These are phyloP conservation scores for Sphenopsis melanotis DNA, from an alignment of 2,797 vertebrate genomes.

Conservation along the genomic window DNA sequence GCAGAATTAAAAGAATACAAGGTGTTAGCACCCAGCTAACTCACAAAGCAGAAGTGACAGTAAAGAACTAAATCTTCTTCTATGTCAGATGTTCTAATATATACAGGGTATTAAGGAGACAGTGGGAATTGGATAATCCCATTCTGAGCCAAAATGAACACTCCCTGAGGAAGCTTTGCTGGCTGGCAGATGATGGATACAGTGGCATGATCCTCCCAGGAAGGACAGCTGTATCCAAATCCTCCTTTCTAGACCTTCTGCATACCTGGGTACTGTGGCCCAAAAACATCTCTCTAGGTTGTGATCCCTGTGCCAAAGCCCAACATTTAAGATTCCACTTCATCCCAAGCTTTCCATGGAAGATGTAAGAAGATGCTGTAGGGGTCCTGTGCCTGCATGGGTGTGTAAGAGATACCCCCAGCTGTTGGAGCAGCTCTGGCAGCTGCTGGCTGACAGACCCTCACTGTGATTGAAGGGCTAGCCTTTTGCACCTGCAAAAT, in stretches of 20 bases:
- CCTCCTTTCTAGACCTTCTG: not conserved
- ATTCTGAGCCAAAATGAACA: not conserved
- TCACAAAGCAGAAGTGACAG: not conserved
- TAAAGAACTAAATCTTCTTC: not conserved
- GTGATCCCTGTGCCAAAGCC: not conserved
- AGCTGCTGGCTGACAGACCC: not conserved
- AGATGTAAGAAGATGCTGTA: not conserved
- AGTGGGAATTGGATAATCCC: not conserved
- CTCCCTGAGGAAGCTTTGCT: not conserved
- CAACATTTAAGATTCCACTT: not conserved
- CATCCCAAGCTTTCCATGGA: not conserved
- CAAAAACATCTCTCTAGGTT: not conserved
- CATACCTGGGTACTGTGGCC: not conserved
- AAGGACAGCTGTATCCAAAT: not conserved
- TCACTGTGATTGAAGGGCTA: not conserved
- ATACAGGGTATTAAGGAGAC: too few species aligned
- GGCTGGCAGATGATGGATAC: not conserved
- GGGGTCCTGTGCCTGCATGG: not conserved
- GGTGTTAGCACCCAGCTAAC: not conserved
- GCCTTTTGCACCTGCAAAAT: not conserved
- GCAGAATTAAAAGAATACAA: not conserved
- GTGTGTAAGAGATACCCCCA: rapidly evolving
- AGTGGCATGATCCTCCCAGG: not conserved
- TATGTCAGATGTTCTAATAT: not conserved
- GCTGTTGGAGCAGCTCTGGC: not conserved